Base-by-base conservation (phyloP, 2,797 vertebrate genomes). In the Acanthurus lineatus region DNA sequence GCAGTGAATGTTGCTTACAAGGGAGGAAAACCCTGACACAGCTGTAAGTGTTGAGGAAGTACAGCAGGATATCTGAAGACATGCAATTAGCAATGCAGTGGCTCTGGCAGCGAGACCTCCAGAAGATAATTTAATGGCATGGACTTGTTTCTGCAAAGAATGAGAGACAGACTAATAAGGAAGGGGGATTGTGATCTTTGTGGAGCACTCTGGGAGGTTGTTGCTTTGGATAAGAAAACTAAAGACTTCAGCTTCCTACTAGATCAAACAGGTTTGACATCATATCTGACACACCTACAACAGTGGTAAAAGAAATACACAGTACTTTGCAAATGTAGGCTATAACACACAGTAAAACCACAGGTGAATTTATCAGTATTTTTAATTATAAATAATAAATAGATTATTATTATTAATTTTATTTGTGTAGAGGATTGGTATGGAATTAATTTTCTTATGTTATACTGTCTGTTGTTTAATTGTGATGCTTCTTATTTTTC, bases 1-100 rank as follows among this genome's bases (percentile, higher is more conserved):
- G 9, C n/a, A 7, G 40, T 63, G 32, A 76, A 69, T 75, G 79
- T 54, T 78, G 40, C 61, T 76, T 79, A 0, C 73, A 68, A 25
- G 74, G 79, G 82, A 88, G 73, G 42, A 62, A 86, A 84, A 70
- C 64, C 82, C 79, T 89, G 86, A 91, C 87, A 87, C 81, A 82
- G 84, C 86, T 87, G 79, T 87, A 67, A 71, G 82, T 86, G 89
- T 92, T 92, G 90, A 84, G 81, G 73, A 90, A 88, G 79, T 82
- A 62, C 71, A 91, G 88, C 89, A 84, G 86, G 90, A 89, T 81
- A 88, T 85, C 70, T 86, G 73, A 72, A 89, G 72, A 82, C 52
- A 58, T 65, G 70, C 79, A 88, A 91, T 91, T 88, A 89, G 77
- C 44, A 45, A 69, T 77, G 79, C 77, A 49, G 63, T 16, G 65